A percentile compares a stretch with the other conserved stretches of the same genome.
phyloP scores from a whole-genome alignment of 2,113 vertebrate genomes.

The Gobius niger region DNA sequence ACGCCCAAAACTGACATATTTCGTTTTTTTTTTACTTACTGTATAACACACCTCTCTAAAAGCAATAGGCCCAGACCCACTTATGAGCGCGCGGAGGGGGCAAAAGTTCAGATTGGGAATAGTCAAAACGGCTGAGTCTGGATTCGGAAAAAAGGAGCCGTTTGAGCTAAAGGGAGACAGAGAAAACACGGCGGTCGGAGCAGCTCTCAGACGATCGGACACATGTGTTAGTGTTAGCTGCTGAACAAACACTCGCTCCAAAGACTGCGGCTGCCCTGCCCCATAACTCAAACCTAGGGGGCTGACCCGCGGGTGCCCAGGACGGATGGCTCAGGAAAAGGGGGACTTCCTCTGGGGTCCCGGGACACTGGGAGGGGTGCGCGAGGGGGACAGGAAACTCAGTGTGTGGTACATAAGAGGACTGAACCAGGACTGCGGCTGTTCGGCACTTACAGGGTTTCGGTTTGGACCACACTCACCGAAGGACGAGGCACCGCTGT shows the following conservation, averaged over 20 bases:
- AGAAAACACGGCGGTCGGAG: conserved; percentile 46
- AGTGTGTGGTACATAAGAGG: conserved; percentile 44
- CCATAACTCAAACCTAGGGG: conserved; percentile 65
- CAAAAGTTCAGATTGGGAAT: not conserved
- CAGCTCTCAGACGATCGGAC: conserved; percentile 27
- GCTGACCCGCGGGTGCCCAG: conserved; percentile 54
- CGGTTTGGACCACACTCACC: not conserved
- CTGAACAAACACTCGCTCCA: conserved; percentile 59
- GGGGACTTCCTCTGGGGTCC: conserved; percentile 67
- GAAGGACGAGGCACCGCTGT: not conserved
- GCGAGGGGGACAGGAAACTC: conserved; percentile 42
- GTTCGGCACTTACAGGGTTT: conserved; percentile 29
- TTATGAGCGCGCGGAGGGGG: not conserved
- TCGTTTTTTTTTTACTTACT: not conserved
- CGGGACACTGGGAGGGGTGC: conserved; percentile 20
- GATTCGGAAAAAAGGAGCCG: conserved; percentile 8
- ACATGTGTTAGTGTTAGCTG: conserved; percentile 61
- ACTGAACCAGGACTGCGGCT: conserved; percentile 12
- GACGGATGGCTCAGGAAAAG: conserved; percentile 71
- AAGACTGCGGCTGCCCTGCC: conserved; percentile 32
- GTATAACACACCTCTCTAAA: conserved; percentile 7
- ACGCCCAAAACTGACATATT: not conserved
- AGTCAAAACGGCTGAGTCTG: conserved; percentile 23
- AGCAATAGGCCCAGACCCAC: not conserved
- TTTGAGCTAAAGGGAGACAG: conserved; percentile 32